phyloP scores from a whole-genome alignment of 2,113 vertebrate genomes.

The Hippolais icterina region DNA sequence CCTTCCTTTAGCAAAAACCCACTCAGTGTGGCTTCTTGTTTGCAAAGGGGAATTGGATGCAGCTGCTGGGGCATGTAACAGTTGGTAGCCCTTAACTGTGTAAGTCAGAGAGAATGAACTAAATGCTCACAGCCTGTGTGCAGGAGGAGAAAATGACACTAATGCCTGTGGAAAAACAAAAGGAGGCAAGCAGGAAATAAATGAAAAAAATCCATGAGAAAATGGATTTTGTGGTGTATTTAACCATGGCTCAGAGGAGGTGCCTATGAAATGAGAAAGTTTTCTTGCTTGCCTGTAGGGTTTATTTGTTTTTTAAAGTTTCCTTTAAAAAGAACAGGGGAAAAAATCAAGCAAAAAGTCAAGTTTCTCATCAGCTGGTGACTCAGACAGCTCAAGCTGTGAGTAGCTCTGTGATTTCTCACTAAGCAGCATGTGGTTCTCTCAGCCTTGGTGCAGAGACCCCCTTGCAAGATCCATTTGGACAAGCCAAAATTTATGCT shows the following conservation, averaged over 20 bases:
- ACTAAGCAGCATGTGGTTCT: slow-evolving; percentile 19
- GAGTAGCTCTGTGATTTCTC: slow-evolving; percentile 29
- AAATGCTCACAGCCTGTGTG: background rate
- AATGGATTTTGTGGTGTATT: slow-evolving; percentile 44
- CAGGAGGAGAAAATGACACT: slow-evolving; percentile 2
- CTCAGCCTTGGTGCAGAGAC: background rate
- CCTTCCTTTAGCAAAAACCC: background rate
- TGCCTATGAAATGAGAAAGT: slow-evolving; percentile 29
- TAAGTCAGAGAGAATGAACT: background rate
- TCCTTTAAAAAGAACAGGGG: slow-evolving; percentile 6
- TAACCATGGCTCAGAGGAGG: background rate
- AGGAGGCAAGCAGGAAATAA: slow-evolving; percentile 38
- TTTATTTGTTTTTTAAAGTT: slow-evolving; percentile 47
- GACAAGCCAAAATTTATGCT: background rate
- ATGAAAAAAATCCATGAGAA: slow-evolving; percentile 39
- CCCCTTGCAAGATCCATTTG: slow-evolving; percentile 1
- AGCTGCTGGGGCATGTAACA: background rate
- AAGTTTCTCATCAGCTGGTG: slow-evolving; percentile 45
- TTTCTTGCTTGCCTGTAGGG: slow-evolving; percentile 1
- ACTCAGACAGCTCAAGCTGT: slow-evolving; percentile 33
- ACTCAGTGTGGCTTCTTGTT: background rate
- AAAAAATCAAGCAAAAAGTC: background rate
- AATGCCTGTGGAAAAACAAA: slow-evolving; percentile 11
- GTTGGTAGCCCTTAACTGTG: background rate
- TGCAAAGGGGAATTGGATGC: background rate